A percentile compares a stretch with the other conserved stretches of the same genome.
These are phyloP conservation scores for Paratilapia polleni DNA, from an alignment of 2,113 vertebrate species.

Conservation along the genomic window DNA sequence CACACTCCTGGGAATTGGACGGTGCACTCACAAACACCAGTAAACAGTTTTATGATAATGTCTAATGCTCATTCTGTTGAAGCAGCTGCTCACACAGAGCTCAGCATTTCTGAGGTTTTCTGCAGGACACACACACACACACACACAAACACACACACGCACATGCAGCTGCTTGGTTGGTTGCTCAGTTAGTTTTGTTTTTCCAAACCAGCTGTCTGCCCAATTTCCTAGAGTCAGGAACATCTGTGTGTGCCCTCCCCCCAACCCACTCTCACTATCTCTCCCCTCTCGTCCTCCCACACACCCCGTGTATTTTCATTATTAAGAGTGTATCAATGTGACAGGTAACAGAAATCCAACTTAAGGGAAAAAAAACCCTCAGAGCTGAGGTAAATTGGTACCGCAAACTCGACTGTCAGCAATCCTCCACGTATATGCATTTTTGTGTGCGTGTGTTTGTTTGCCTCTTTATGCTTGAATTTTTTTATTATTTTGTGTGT, in stretches of 20 bases:
- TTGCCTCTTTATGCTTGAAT: background rate
- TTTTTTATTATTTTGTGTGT: no score
- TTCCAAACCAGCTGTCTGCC: slow-evolving; percentile 60
- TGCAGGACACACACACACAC: background rate
- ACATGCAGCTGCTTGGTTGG: slow-evolving; percentile 35
- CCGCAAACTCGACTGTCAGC: slow-evolving; percentile 24
- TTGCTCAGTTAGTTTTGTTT: slow-evolving; percentile 52
- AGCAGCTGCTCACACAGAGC: slow-evolving; percentile 6
- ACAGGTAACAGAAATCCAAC: slow-evolving; percentile 48
- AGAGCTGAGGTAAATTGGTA: slow-evolving; percentile 43
- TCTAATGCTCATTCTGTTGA: background rate
- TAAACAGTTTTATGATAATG: background rate
- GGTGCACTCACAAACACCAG: background rate
- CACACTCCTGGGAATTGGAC: background rate
- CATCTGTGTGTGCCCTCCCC: slow-evolving; percentile 51
- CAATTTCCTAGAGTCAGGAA: slow-evolving; percentile 41
- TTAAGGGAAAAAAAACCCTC: background rate
- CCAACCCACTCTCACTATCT: background rate
- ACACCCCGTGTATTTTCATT: slow-evolving; percentile 25
- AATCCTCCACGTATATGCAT: background rate
- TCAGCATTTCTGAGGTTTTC: background rate
- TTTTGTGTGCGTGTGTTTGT: background rate
- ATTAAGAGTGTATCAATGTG: slow-evolving; percentile 47
- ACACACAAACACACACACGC: background rate
- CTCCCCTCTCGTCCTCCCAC: background rate